Base-by-base conservation (phyloP, 2,797 vertebrate genomes). In the Myotis findleyi region DNA sequence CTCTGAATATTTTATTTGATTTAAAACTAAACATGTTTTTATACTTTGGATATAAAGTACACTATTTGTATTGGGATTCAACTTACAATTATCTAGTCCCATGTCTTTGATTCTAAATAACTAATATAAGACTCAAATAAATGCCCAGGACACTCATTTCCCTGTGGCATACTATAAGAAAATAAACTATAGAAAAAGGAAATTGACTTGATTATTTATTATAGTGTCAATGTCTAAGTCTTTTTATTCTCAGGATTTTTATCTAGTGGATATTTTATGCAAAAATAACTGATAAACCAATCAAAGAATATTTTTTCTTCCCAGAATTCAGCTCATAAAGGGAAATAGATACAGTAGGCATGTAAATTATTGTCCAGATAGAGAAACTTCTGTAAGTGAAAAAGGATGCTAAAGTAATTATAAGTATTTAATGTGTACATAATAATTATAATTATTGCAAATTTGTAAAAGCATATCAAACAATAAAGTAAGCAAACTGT, bases 1-100 rank as follows among this genome's bases (percentile, higher is more conserved):
- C 47, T 51, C 4, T 38, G 49, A 59, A 71, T 38, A 69, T 23
- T 5, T 72, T 11, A 17, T 49, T 69, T 85, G 18, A 66, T 72
- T 57, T 89, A 68, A 92, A 90, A 49, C n/a, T 68, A 91, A 94
- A 85, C 30, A 77, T 95, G 89, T 80, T 90, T 90, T 92, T 66
- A 80, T 62, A 33, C 10, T 9, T 77, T 93, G 18, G 6, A n/a
- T 66, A 47, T 44, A 91, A 49, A 86, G 21, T 33, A 88, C 18
- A 55, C 11, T 55, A 16, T 91, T 83, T 83, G 20, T 66, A 68
- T 27, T 95, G 20, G 36, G 44, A 89, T 71, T 96, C 72, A 89
- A 81, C 14, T 91, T 72, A 64, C n/a, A 85, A 77, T 92, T 57
- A 90, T 62, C 55, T 89, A 95, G 5, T 77, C 38, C 38, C 6